Conservation (phyloP, 1,140 invertebrate species). For the Ooceraea biroi region DNA sequence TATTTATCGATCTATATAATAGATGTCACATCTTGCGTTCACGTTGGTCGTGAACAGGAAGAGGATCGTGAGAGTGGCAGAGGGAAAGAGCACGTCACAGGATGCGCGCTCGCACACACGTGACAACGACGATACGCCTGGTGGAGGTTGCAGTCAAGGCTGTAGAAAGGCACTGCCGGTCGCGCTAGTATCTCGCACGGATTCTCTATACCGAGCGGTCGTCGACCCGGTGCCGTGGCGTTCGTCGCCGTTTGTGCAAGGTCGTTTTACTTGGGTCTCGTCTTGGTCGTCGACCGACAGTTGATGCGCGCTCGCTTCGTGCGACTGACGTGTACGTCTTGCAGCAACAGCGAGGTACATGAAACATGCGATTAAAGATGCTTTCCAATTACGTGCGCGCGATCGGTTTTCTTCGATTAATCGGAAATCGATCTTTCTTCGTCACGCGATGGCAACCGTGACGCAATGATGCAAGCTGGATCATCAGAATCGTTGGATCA, state of each 20-base stretch:
- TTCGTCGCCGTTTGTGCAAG: constrained; percentile 66
- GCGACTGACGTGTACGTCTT: constrained; percentile 10
- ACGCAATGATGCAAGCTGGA: neutral
- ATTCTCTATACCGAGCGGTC: constrained; percentile 55
- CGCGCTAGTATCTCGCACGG: constrained; percentile 46
- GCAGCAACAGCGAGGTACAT: neutral
- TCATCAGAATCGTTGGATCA: constrained; percentile 1
- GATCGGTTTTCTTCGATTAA: neutral
- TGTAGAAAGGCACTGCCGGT: constrained; percentile 72
- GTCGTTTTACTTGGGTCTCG: constrained; percentile 71
- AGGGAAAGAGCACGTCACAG: constrained; percentile 62
- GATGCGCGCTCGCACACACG: constrained; percentile 59
- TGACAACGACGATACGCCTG: constrained; percentile 12
- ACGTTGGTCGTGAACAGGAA: too few species aligned
- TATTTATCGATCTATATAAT: neutral
- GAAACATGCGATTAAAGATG: neutral
- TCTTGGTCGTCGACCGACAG: constrained; percentile 58
- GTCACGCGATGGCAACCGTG: too few species aligned
- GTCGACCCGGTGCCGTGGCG: constrained; percentile 52
- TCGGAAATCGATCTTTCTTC: neutral
- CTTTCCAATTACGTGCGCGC: neutral
- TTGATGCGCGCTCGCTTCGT: neutral
- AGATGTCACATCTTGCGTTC: neutral
- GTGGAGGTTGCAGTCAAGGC: constrained; percentile 75
- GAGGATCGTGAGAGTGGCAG: neutral